Evolutionary conservation across 1,140 invertebrate species (phyloP).

Genomic region (Rhagoletis zephyria): DNA sequence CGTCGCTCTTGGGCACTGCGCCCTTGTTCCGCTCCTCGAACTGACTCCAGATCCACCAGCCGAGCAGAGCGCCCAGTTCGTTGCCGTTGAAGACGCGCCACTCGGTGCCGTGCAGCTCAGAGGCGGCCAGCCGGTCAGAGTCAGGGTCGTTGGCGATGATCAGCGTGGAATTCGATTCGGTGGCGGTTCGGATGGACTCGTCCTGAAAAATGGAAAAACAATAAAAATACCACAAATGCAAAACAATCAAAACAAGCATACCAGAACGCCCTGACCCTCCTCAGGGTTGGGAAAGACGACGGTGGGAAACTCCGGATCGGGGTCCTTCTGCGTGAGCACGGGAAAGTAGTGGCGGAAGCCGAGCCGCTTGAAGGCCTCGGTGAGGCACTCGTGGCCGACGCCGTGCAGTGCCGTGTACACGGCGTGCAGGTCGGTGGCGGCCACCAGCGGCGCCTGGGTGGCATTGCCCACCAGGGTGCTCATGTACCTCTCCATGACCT

Average conservation of each 20-base stretch:
- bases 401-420: slow-evolving; percentile 99
- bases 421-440: slow-evolving; percentile 77
- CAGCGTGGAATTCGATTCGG: no score
- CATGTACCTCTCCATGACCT: no score
- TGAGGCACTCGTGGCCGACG: slow-evolving; percentile 89
- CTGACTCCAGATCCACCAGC: slow-evolving; percentile 90
- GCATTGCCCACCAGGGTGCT: no score
- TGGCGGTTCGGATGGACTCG: no score
- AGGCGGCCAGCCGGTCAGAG: slow-evolving; percentile 95
- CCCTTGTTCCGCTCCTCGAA: slow-evolving; percentile 75
- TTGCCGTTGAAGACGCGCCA: slow-evolving; percentile 87
- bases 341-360: slow-evolving; percentile 84
- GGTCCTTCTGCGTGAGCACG: slow-evolving; percentile 88
- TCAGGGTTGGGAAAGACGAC: slow-evolving; percentile 99
- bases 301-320: slow-evolving; percentile 94
- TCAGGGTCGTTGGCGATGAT: slow-evolving; percentile 99
- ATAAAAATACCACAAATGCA: no score
- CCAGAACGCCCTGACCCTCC: no score
- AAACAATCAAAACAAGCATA: no score
- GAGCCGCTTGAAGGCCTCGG: slow-evolving; percentile 82
- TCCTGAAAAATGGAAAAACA: no score
- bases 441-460: no score
- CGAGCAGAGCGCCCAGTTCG: slow-evolving; percentile 93
- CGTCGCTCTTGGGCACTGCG: slow-evolving; percentile 74
- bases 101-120: slow-evolving; percentile 84